Evolutionary conservation across 2,797 vertebrate species (phyloP), one percentile per base, ranked within the genome.

Genomic region (Enteromius trimaculatus): DNA sequence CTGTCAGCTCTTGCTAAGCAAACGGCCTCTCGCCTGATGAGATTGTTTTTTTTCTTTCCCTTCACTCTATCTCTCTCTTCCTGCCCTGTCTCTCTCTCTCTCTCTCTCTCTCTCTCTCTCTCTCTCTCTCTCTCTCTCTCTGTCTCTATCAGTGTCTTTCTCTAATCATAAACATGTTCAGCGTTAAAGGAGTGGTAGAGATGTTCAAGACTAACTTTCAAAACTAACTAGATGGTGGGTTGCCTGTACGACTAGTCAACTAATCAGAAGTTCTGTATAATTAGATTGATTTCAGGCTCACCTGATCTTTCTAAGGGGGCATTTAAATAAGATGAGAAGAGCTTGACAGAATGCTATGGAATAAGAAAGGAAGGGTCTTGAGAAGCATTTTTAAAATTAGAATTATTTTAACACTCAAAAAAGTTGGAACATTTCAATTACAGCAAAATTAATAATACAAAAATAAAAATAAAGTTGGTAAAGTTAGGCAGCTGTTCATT

Each of bases 1-100:
- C 96, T 95, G 95, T 96, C 95, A 95, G 95, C 95, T 95, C 94
- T 95, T 93, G 94, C 95, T 95, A 95, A 95, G 95, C 95, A 96
- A 96, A 95, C 94, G 95, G 95, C 94, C 95, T 95, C 93, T 95
- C 92, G 92, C 93, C 93, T 95, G 95, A 95, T 95, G 95, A 95
- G 95, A 95, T 96, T 94, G 94, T 95, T 94, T 95, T 94, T 95
- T 95, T 93, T 82, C 80, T 86, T 84, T 83, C 62, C 65, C 79
- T 80, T 87, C 77, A 65, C 64, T 85, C 79, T 76, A 17, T 82
- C 72, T 74, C 64, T 83, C 79, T 80, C 79, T 79, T 37, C 19
- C 31, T 76, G 68, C 31, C 58, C 66, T 49, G 0, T 68, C 39
- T 51, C 64, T 47, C 44, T 49, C 47, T 14, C 42, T 65, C 68